Conservation (phyloP, 2,888 invertebrate species). For the Platypus cylindrus region DNA sequence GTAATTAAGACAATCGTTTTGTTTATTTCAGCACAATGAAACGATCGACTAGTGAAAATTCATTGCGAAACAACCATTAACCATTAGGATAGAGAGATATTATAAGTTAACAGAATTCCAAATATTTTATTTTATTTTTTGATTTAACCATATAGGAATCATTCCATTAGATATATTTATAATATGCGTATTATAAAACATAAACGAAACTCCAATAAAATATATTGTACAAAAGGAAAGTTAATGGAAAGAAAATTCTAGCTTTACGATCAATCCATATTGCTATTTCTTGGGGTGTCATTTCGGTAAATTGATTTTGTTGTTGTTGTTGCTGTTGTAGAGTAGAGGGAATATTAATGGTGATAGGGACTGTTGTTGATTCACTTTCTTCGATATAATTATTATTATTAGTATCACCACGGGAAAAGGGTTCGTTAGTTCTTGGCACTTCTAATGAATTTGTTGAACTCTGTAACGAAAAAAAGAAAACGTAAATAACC, state of each 20-base stretch:
- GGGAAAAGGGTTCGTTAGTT: slow-evolving; percentile 52
- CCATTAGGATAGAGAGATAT: too few species aligned
- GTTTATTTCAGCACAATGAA: slow-evolving; percentile 15
- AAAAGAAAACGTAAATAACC: neutral
- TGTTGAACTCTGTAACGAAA: slow-evolving; percentile 35
- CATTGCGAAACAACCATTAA: too few species aligned
- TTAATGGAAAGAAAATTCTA: slow-evolving; percentile 60
- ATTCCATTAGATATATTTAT: too few species aligned
- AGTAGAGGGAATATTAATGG: too few species aligned
- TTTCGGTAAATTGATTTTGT: slow-evolving; percentile 71
- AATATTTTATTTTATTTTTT: too few species aligned
- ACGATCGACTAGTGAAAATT: slow-evolving; percentile 18
- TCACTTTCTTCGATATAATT: too few species aligned
- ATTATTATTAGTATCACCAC: too few species aligned
- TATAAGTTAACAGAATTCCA: too few species aligned
- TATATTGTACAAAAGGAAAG: slow-evolving; percentile 65
- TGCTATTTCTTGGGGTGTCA: slow-evolving; percentile 80
- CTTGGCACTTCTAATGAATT: slow-evolving; percentile 49
- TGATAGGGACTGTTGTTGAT: too few species aligned
- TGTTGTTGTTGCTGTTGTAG: too few species aligned
- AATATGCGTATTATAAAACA: slow-evolving; percentile 23
- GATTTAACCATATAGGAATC: too few species aligned
- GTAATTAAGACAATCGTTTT: slow-evolving; percentile 1
- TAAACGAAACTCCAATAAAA: slow-evolving; percentile 35
- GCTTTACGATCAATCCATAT: slow-evolving; percentile 77